These are phyloP conservation scores for Pinna nobilis DNA, from an alignment of 1,140 invertebrate genomes.

Conservation along the genomic window DNA sequence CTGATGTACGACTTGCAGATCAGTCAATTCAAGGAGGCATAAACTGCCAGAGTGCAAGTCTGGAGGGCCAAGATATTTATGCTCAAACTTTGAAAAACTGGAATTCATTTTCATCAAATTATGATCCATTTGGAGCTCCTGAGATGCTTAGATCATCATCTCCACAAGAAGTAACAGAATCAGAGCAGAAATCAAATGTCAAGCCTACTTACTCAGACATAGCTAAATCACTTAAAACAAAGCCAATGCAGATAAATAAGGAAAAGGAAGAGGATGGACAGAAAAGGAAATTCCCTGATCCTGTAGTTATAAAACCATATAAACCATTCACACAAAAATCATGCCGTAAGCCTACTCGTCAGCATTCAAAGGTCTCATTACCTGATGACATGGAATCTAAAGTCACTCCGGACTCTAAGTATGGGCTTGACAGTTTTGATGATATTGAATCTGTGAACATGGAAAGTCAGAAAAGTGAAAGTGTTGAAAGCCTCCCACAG, in stretches of 20 bases:
- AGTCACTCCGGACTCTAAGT: conserved; percentile 59
- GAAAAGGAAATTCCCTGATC: conserved; percentile 20
- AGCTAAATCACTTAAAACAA: conserved; percentile 50
- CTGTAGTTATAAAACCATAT: conserved; percentile 18
- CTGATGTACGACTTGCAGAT: conserved; percentile 21
- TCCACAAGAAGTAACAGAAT: not conserved
- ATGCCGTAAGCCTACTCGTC: conserved; percentile 6
- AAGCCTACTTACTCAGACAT: conserved; percentile 60
- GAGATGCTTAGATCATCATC: not conserved
- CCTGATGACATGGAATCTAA: conserved; percentile 45
- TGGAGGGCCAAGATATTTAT: conserved; percentile 44
- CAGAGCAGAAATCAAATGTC: conserved; percentile 2
- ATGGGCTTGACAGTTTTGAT: conserved; percentile 63
- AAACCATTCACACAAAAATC: conserved; percentile 27
- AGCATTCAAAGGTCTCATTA: conserved; percentile 16
- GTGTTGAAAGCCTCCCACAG: conserved; percentile 36
- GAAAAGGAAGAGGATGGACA: conserved; percentile 35
- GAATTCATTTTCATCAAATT: conserved; percentile 32
- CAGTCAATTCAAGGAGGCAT: not conserved
- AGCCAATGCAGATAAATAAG: conserved; percentile 38
- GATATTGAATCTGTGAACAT: not conserved
- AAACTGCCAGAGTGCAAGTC: conserved; percentile 28
- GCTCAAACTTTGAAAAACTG: conserved; percentile 36
- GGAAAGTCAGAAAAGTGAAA: conserved; percentile 19
- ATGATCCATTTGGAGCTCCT: conserved; percentile 40